Evolutionary conservation across 2,113 vertebrate genomes (phyloP).

Genomic region (Anas platyrhynchos): DNA sequence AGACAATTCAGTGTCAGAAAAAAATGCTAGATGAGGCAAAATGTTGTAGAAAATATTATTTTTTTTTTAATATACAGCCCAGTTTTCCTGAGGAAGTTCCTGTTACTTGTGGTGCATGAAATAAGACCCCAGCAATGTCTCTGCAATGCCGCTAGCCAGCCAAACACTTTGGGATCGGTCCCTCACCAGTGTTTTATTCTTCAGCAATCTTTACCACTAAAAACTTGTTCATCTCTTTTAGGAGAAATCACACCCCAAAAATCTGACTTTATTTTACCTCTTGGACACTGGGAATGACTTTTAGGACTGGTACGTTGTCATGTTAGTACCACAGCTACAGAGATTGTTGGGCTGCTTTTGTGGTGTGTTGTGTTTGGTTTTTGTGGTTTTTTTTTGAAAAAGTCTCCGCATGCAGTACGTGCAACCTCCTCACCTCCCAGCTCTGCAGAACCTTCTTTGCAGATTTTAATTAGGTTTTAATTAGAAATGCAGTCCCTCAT

Average conservation of each 20-base stretch:
- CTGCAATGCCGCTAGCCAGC: neutral
- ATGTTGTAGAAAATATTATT: neutral
- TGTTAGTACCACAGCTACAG: neutral
- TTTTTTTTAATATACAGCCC: neutral
- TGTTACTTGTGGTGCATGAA: constrained; percentile 60
- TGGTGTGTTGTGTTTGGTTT: neutral
- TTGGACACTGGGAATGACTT: neutral
- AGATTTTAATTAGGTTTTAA: neutral
- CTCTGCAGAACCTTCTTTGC: neutral
- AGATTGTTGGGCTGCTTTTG: neutral
- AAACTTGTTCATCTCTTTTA: neutral
- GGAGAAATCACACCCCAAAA: neutral
- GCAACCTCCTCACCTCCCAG: neutral
- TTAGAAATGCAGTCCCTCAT: neutral
- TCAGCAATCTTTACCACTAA: neutral
- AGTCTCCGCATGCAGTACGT: neutral
- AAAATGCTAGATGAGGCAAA: constrained; percentile 46
- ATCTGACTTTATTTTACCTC: neutral
- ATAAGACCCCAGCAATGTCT: constrained; percentile 35
- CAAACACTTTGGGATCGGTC: constrained; percentile 12
- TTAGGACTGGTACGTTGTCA: neutral
- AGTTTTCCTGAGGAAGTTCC: constrained; percentile 56
- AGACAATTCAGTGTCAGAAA: constrained; percentile 42
- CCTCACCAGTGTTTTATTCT: neutral
- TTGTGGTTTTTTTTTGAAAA: neutral